These are phyloP conservation scores for Adelphocoris suturalis DNA, from an alignment of 2,888 invertebrate genomes.

Conservation along the genomic window DNA sequence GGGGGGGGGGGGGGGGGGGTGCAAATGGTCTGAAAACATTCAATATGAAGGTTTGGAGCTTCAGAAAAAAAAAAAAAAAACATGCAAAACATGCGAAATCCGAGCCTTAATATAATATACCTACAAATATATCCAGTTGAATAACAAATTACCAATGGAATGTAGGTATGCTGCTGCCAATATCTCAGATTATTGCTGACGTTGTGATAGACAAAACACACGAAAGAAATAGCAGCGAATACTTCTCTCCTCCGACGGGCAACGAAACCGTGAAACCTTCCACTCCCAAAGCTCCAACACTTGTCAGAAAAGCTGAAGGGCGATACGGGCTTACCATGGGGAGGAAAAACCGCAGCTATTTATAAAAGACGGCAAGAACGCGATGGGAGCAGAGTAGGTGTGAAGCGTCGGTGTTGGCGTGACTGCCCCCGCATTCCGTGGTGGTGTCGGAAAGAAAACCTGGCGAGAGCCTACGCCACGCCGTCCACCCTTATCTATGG, in stretches of 20 bases:
- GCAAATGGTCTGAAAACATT: too few species aligned
- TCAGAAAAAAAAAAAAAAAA: too few species aligned
- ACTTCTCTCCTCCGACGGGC: background rate
- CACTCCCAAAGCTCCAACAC: background rate
- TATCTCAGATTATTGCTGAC: too few species aligned
- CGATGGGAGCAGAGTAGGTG: conserved; percentile 24
- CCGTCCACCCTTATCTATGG: background rate
- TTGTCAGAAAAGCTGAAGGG: background rate
- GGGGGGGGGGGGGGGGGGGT: too few species aligned
- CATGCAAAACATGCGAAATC: too few species aligned
- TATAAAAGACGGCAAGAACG: conserved; percentile 53
- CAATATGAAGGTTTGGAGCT: too few species aligned
- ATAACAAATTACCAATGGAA: too few species aligned
- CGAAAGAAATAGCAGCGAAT: background rate
- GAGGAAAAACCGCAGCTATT: conserved; percentile 49
- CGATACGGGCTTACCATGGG: conserved; percentile 1
- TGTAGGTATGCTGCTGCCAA: too few species aligned
- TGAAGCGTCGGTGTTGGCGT: conserved; percentile 42
- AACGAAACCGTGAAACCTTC: conserved; percentile 4
- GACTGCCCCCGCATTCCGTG: conserved; percentile 50
- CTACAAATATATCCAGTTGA: too few species aligned
- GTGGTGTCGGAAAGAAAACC: conserved; percentile 41
- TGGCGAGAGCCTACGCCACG: background rate
- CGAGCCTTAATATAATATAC: too few species aligned
- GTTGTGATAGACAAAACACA: too few species aligned